Evolutionary conservation across 2,888 invertebrate genomes (phyloP).

Genomic region (Hemicrepidius hirtus): DNA sequence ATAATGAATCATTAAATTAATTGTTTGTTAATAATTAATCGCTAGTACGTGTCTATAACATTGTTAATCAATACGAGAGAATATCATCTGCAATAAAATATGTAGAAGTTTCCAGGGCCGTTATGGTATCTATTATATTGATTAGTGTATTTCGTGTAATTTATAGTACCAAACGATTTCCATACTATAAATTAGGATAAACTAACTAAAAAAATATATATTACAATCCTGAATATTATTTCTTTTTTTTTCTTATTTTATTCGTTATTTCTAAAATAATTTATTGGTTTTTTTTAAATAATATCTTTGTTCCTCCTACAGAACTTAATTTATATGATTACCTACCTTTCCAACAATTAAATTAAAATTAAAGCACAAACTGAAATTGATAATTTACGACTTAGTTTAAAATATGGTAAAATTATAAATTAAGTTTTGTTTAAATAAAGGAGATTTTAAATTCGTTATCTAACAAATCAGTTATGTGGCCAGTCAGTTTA

Average conservation of each 20-base stretch:
- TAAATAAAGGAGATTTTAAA: too few species aligned
- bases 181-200: conserved; percentile 29
- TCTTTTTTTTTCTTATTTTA: background rate
- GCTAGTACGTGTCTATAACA: conserved; percentile 34
- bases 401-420: too few species aligned
- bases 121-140: conserved; percentile 29
- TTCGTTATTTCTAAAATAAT: conserved; percentile 3
- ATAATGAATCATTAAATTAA: conserved; percentile 46
- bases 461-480: too few species aligned
- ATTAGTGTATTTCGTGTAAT: conserved; percentile 28
- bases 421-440: too few species aligned
- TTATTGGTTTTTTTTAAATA: too few species aligned
- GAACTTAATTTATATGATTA: too few species aligned
- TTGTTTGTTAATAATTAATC: conserved; percentile 46
- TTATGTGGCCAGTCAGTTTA: too few species aligned
- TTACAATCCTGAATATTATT: conserved; percentile 11
- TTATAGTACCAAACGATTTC: conserved; percentile 21
- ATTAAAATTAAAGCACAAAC: too few species aligned
- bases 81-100: conserved; percentile 41
- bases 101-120: conserved; percentile 25
- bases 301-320: too few species aligned
- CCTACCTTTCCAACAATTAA: too few species aligned
- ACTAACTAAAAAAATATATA: conserved; percentile 4
- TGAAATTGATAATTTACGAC: too few species aligned
- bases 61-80: conserved; percentile 40